Evolutionary conservation across 2,113 vertebrate species (phyloP), one percentile per base, ranked within the genome.

Genomic region (Phrynosoma platyrhinos): DNA sequence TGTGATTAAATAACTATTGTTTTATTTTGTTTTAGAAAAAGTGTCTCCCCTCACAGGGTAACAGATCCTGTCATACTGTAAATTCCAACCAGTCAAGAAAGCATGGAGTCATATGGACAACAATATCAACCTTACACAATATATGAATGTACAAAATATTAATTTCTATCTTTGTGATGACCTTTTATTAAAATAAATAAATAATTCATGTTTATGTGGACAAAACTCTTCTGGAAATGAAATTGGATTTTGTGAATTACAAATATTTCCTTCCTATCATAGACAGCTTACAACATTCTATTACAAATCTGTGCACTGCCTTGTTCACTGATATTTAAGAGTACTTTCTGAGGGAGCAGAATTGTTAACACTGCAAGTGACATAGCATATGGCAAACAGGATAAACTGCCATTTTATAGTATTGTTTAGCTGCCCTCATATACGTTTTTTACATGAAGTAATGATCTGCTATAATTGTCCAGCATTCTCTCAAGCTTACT

Each of bases 281-380:
- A 79, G 20, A 71, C 88, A 88, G 42, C 89, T 91, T 68, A 72
- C 87, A 55, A 81, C 93, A 87, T 94, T 92, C 23, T 94, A 87
- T 83, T 76, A 82, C 25, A 88, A 92, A 90, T 93, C 72, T 90
- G 88, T 79, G 81, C 90, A 76, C 87, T 88, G 77, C 42, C 71
- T 92, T 94, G 87, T 91, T 96, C 87, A 88, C 32, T 93, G 84
- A 86, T 94, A 94, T 95, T 95, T 95, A 95, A 91, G 90, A 89
- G 90, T 81, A 86, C 87, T 95, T 90, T 82, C 52, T 86, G 75
- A 93, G 83, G 84, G 32, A 93, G 85, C 81, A 83, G 32, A 95
- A 92, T 75, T 90, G 82, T 91, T 91, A 89, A 95, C 95, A 72
- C 42, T 92, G 69, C 89, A 69, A 93, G 78, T 90, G 86, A 42